Conservation (phyloP, 2,888 invertebrate genomes). For the Tridacna crocea region DNA sequence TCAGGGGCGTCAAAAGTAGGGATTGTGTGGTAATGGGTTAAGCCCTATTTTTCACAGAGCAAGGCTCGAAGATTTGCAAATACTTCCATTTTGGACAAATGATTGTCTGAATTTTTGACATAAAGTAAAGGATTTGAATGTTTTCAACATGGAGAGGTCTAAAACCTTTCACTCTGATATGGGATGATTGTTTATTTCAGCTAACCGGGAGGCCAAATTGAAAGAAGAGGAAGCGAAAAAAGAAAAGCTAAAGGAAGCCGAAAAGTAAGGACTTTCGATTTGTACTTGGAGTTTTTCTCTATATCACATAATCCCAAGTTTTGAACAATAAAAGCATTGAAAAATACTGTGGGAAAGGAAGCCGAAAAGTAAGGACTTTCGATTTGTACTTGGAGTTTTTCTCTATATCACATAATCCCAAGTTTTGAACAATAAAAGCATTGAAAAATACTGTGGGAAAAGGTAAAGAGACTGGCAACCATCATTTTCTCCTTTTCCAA, state of each 20-base stretch:
- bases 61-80: not conserved
- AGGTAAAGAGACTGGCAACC: too few relatives aligned
- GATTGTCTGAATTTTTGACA: not conserved
- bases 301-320: not conserved
- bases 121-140: not conserved
- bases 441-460: too few relatives aligned
- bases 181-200: not conserved
- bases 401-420: not conserved
- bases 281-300: too few relatives aligned
- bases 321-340: not conserved
- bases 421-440: not conserved
- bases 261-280: not conserved
- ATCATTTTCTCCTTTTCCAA: too few relatives aligned
- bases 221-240: not conserved
- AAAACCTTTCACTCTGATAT: not conserved
- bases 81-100: not conserved
- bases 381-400: too few relatives aligned
- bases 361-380: not conserved
- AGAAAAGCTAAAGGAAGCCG: not conserved
- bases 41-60: too few relatives aligned
- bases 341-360: not conserved
- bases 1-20: too few relatives aligned
- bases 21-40: too few relatives aligned
- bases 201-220: not conserved
- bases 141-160: too few relatives aligned